phyloP scores from a whole-genome alignment of 2,888 invertebrate genomes.

The Nymphalis c-album region DNA sequence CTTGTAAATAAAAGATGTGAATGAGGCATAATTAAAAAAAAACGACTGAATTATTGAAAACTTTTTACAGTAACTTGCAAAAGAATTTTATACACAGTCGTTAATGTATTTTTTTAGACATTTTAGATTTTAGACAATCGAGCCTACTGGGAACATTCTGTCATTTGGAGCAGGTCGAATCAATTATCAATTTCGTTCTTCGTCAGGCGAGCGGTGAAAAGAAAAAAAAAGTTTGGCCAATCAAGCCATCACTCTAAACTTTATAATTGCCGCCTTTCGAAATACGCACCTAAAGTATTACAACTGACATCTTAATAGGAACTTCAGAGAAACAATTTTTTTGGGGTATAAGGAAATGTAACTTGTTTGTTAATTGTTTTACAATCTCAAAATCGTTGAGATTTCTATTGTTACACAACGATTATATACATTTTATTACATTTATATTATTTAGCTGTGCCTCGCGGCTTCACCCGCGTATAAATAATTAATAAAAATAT shows the following conservation, averaged over 20 bases:
- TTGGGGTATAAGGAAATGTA: not conserved
- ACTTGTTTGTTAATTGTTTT: not conserved
- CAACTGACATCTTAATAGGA: slow-evolving; percentile 10
- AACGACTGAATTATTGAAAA: not conserved
- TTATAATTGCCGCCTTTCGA: slow-evolving; percentile 33
- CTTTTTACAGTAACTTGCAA: not conserved
- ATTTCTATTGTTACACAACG: no score
- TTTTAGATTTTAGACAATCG: not conserved
- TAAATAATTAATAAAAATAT: no score
- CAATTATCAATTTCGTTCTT: slow-evolving; percentile 44
- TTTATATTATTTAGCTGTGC: no score
- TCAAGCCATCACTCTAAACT: slow-evolving; percentile 28
- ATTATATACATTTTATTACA: no score
- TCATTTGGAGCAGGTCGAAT: slow-evolving; percentile 33
- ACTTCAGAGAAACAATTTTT: slow-evolving; percentile 5
- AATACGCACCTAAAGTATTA: slow-evolving; percentile 24
- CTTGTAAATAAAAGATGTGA: no score
- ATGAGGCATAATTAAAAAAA: not conserved
- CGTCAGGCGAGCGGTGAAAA: slow-evolving; percentile 34
- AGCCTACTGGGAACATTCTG: slow-evolving; percentile 14
- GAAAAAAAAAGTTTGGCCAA: slow-evolving; percentile 36
- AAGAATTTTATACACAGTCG: not conserved
- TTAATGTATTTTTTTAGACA: not conserved
- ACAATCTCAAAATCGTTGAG: not conserved
- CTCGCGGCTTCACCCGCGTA: no score